Evolutionary conservation across 1,140 invertebrate genomes (phyloP).

Genomic region (Psilanteris sp.): DNA sequence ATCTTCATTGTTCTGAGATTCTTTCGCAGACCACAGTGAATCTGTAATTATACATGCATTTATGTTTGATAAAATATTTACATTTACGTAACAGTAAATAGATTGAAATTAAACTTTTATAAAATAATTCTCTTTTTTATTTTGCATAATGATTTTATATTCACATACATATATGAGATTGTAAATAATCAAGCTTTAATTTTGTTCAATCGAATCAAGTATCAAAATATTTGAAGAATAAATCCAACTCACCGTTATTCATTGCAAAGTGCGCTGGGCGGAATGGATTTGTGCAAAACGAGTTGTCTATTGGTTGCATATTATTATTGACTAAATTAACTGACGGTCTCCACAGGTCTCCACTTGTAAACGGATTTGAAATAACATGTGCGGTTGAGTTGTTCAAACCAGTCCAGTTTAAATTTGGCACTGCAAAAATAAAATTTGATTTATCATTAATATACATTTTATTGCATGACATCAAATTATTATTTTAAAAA

Average conservation of each 20-base stretch:
- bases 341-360: constrained; percentile 74
- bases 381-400: constrained; percentile 71
- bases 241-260: constrained; percentile 72
- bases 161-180: too few relatives aligned
- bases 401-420: constrained; percentile 71
- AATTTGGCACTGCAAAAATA: constrained; percentile 69
- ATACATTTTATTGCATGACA: too few relatives aligned
- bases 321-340: constrained; percentile 76
- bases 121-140: too few relatives aligned
- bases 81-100: constrained; percentile 25
- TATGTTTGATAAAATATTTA: constrained; percentile 21
- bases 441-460: too few relatives aligned
- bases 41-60: constrained; percentile 64
- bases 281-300: constrained; percentile 76
- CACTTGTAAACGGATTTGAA: constrained; percentile 75
- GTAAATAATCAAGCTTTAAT: too few relatives aligned
- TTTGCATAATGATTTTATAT: too few relatives aligned
- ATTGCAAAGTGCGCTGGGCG: constrained; percentile 71
- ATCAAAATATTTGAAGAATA: too few relatives aligned
- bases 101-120: too few relatives aligned
- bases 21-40: constrained; percentile 72
- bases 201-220: too few relatives aligned
- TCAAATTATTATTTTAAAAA: neutral
- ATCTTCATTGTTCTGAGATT: constrained; percentile 74
- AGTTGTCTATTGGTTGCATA: constrained; percentile 72